phyloP scores from a whole-genome alignment of 2,797 vertebrate genomes.

The Anas capensis region DNA sequence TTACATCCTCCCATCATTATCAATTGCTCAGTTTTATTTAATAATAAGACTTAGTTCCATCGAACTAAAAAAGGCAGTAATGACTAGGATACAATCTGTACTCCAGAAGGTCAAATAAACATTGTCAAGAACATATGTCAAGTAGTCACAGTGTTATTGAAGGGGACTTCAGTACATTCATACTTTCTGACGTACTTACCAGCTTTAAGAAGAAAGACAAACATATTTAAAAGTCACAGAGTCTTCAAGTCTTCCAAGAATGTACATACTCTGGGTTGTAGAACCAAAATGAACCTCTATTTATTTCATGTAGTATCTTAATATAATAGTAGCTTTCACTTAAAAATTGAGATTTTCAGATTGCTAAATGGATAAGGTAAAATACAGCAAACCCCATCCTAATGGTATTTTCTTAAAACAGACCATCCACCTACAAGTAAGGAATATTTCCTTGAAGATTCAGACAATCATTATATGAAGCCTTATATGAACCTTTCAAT shows the following conservation, averaged over 20 bases:
- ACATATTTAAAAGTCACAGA: neutral
- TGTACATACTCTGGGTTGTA: neutral
- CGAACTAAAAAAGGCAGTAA: conserved; percentile 60
- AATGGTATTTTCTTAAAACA: neutral
- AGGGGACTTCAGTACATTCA: neutral
- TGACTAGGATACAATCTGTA: neutral
- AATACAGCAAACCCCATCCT: neutral
- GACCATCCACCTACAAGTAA: neutral
- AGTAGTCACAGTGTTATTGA: neutral
- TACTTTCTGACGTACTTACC: neutral
- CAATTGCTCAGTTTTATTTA: neutral
- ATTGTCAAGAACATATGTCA: neutral
- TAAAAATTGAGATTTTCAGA: neutral
- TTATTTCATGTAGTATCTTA: neutral
- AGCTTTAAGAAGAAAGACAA: neutral
- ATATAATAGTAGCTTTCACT: conserved; percentile 14
- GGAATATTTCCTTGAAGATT: neutral
- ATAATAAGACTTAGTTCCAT: neutral
- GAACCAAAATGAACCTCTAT: neutral
- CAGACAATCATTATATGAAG: neutral
- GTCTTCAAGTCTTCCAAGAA: neutral
- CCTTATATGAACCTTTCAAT: neutral
- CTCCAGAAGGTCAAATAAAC: conserved; percentile 23
- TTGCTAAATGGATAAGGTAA: neutral
- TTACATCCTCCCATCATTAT: neutral